phyloP scores from a whole-genome alignment of 1,140 invertebrate species.

The Laodelphax striatellus region DNA sequence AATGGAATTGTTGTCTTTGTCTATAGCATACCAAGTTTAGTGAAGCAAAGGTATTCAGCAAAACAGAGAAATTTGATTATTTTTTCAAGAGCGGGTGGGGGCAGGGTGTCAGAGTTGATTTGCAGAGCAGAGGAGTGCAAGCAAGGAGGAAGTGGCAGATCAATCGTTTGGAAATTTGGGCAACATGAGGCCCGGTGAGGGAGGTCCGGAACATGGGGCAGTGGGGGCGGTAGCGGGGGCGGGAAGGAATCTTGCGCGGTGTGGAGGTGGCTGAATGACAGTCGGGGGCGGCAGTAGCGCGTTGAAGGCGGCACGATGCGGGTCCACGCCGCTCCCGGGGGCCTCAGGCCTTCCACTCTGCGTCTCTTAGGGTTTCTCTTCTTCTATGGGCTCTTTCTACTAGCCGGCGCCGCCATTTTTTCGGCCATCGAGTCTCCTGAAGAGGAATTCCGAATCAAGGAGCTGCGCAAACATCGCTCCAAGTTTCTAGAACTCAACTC shows the following conservation, averaged over 20 bases:
- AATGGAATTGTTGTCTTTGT: too few relatives aligned
- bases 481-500: constrained; percentile 46
- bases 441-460: constrained; percentile 41
- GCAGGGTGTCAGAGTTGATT: too few relatives aligned
- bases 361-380: constrained; percentile 18
- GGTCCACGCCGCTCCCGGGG: constrained; percentile 1
- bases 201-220: background rate
- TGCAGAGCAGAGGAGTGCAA: too few relatives aligned
- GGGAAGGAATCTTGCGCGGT: constrained; percentile 2
- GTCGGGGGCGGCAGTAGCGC: constrained; percentile 12
- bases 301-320: background rate
- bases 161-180: too few relatives aligned
- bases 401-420: constrained; percentile 56
- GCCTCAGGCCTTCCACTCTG: constrained; percentile 9
- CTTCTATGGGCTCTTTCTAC: constrained; percentile 29
- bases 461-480: constrained; percentile 38
- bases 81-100: too few relatives aligned
- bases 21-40: too few relatives aligned
- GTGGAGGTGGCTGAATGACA: constrained; percentile 12
- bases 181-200: too few relatives aligned
- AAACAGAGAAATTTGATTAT: too few relatives aligned
- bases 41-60: too few relatives aligned
- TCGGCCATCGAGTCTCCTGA: constrained; percentile 58
- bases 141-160: too few relatives aligned
- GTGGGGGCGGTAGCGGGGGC: background rate